These are phyloP conservation scores for Pollachius pollachius DNA, from an alignment of 2,113 vertebrate genomes.

Conservation along the genomic window DNA sequence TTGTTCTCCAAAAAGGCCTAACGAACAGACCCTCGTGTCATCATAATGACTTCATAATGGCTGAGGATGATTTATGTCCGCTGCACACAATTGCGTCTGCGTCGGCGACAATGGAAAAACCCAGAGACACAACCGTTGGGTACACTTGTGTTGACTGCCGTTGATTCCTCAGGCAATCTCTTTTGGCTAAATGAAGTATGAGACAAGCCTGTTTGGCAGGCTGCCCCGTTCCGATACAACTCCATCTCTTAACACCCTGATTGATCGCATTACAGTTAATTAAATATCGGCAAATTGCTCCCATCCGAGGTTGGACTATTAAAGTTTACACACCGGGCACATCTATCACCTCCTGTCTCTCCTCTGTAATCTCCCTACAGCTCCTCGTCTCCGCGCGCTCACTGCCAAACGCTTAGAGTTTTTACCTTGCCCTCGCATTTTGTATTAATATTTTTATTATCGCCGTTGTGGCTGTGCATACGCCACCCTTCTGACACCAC, in stretches of 20 bases:
- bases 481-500: constrained; percentile 40
- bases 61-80: constrained; percentile 19
- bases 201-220: constrained; percentile 38
- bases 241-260: constrained; percentile 57
- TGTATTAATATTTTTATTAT: constrained; percentile 19
- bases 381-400: constrained; percentile 32
- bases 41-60: neutral
- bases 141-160: constrained; percentile 40
- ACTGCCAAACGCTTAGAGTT: constrained; percentile 47
- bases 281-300: constrained; percentile 68
- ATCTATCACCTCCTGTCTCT: constrained; percentile 49
- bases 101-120: neutral
- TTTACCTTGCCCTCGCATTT: constrained; percentile 21
- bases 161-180: constrained; percentile 37
- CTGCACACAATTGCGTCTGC: neutral
- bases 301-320: constrained; percentile 54
- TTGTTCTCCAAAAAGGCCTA: neutral
- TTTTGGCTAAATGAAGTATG: constrained; percentile 53
- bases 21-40: neutral
- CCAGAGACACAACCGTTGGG: no score
- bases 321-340: constrained; percentile 56
- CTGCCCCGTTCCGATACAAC: constrained; percentile 35
- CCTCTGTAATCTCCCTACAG: constrained; percentile 44
- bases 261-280: constrained; percentile 69
- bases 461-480: neutral